Percentiles rank a stretch among this genome's conserved stretches.
Evolutionary conservation across 2,797 vertebrate genomes (phyloP).

Genomic region (Acipenser ruthenus): DNA sequence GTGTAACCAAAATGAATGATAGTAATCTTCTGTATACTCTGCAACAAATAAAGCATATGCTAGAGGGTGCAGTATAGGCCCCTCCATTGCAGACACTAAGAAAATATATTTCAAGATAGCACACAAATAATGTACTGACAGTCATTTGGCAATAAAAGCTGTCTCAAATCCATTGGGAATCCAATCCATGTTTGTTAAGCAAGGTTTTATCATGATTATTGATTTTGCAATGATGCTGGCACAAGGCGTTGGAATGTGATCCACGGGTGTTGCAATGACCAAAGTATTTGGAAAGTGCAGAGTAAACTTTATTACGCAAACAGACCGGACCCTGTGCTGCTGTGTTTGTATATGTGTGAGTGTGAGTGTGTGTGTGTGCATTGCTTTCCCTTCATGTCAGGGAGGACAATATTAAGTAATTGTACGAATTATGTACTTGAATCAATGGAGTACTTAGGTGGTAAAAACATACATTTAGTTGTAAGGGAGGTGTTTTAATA

Average conservation of each 20-base stretch:
- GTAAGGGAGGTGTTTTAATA: no score
- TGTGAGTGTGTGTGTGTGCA: no score
- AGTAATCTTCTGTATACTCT: no score
- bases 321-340: background rate
- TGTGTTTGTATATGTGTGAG: background rate
- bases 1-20: no score
- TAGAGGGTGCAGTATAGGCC: background rate
- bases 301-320: background rate
- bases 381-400: background rate
- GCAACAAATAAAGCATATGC: no score
- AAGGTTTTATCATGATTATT: conserved; percentile 39
- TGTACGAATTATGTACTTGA: no score
- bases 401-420: no score
- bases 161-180: conserved; percentile 28
- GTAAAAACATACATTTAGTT: no score
- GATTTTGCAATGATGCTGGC: conserved; percentile 47
- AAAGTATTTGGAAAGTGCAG: conserved; percentile 10
- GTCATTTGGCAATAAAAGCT: conserved; percentile 34
- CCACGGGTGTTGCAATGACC: conserved; percentile 31
- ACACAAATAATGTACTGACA: conserved; percentile 33
- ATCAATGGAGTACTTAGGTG: no score
- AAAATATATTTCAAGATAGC: conserved; percentile 27
- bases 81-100: conserved; percentile 30
- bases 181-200: conserved; percentile 36
- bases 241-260: conserved; percentile 25